Base-by-base conservation (phyloP, 92 coral and sea anemone genomes). In the Phenganax stokvisi region DNA sequence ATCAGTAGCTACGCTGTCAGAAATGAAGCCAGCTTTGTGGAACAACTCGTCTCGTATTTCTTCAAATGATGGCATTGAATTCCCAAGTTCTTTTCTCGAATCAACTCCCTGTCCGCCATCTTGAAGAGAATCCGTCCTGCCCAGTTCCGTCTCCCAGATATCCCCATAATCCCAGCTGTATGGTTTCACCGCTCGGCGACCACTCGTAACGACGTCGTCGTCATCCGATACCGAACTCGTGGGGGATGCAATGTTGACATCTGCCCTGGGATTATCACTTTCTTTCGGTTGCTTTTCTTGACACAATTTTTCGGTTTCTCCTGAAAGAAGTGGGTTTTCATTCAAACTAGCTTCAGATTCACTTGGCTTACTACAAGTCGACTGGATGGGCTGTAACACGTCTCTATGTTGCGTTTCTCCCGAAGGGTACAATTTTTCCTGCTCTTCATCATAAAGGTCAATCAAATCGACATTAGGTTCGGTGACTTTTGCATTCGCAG, bases 131-230 rank as follows among this genome's bases (percentile, higher is more conserved):
- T 52, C 54, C 20, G 82, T 72, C 27, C 72, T 61, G 55, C 63
- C 71, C 3, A 78, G 72, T 25, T 78, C 82, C 10, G 61, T 78
- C 30, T 78, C 82, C 82, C 82, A 78, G 13, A 78, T 78, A 47
- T 78, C 82, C 0, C 82, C 82, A 72, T 78, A 78, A 55, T 78
- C 82, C 82, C 82, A 78, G 72, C 82, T 78, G 57, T 78, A 78
- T 12, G 82, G 82, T 63, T 37, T 78, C 59, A 78, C 82, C 1
- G 82, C 72, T 63, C 82, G 82, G 17, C 82, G 72, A 7, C 82
- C 82, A 13, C 13, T 78, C 57, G 73, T 25, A 2, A 78, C 72
- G 29, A 78, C 82, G 57, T 78, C 57, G 54, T 37, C 73, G 12
- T 12, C 57, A 16, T 54, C 56, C 28, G 57, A 9, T 10, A 6